Percentiles rank a stretch among this genome's conserved stretches.
Evolutionary conservation across 2,888 invertebrate genomes (phyloP).

Genomic region (Ectemnius lituratus): DNA sequence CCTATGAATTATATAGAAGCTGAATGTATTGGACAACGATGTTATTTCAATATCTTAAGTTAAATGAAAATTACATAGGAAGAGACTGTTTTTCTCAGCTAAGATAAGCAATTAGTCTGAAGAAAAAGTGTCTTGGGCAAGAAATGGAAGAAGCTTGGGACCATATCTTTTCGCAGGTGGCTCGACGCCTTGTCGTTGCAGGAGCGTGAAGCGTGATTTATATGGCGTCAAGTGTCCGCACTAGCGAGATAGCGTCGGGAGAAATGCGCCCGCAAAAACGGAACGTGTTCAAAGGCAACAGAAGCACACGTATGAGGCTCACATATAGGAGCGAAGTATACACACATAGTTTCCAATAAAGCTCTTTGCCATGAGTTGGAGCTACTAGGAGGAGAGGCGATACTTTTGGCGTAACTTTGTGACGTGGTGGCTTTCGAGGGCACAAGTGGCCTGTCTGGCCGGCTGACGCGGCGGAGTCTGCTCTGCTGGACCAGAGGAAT

Average conservation of each 20-base stretch:
- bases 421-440: too few relatives aligned
- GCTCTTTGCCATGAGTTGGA: neutral
- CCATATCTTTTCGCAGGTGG: too few relatives aligned
- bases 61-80: too few relatives aligned
- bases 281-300: neutral
- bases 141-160: slow-evolving; percentile 26
- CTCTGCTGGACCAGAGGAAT: slow-evolving; percentile 12
- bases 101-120: too few relatives aligned
- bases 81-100: too few relatives aligned
- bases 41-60: too few relatives aligned
- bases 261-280: neutral
- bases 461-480: neutral
- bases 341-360: neutral
- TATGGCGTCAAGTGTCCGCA: neutral
- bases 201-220: slow-evolving; percentile 2
- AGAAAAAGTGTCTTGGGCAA: neutral
- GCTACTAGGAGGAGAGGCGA: neutral
- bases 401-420: neutral
- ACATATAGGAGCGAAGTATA: neutral
- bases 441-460: neutral
- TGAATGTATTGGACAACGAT: too few relatives aligned
- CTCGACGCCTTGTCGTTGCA: too few relatives aligned
- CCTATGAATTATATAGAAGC: too few relatives aligned
- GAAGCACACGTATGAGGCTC: neutral
- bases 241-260: neutral